Conservation (phyloP, 2,888 invertebrate genomes). For the Spodoptera littoralis region DNA sequence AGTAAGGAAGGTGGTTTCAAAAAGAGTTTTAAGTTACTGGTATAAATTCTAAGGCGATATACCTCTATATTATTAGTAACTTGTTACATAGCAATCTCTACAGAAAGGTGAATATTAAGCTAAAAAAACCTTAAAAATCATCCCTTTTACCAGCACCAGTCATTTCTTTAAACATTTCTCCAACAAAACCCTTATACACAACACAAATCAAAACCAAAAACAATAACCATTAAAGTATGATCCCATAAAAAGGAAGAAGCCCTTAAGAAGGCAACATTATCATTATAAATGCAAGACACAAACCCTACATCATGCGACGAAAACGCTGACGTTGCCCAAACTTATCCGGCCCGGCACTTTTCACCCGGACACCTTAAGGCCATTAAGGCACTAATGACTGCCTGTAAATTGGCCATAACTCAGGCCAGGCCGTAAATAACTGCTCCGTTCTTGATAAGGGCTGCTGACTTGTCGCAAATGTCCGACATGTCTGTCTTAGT, state of each 20-base stretch:
- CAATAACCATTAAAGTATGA: slow-evolving; percentile 19
- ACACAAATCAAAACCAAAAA: slow-evolving; percentile 20
- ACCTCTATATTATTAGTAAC: too few species aligned
- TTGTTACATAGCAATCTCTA: too few species aligned
- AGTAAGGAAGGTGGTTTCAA: too few species aligned
- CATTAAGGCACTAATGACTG: slow-evolving; percentile 88
- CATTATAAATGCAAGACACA: slow-evolving; percentile 61
- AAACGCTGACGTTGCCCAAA: slow-evolving; percentile 78
- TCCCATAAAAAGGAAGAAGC: slow-evolving; percentile 55
- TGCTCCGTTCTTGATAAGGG: slow-evolving; percentile 83
- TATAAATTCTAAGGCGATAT: too few species aligned
- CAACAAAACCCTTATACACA: background rate
- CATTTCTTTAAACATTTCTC: too few species aligned
- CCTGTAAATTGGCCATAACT: slow-evolving; percentile 89
- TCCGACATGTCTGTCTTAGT: slow-evolving; percentile 84
- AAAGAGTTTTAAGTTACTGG: too few species aligned
- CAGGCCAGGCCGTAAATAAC: slow-evolving; percentile 86
- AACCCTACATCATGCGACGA: slow-evolving; percentile 64
- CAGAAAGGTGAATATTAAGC: too few species aligned
- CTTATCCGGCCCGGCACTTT: slow-evolving; percentile 80
- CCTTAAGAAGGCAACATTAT: slow-evolving; percentile 38
- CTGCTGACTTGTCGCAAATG: slow-evolving; percentile 84
- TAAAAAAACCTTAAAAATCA: too few species aligned
- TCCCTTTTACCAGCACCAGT: too few species aligned
- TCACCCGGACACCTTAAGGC: slow-evolving; percentile 84